Base-by-base conservation (phyloP, 2,113 vertebrate genomes). In the Zapornia atra region DNA sequence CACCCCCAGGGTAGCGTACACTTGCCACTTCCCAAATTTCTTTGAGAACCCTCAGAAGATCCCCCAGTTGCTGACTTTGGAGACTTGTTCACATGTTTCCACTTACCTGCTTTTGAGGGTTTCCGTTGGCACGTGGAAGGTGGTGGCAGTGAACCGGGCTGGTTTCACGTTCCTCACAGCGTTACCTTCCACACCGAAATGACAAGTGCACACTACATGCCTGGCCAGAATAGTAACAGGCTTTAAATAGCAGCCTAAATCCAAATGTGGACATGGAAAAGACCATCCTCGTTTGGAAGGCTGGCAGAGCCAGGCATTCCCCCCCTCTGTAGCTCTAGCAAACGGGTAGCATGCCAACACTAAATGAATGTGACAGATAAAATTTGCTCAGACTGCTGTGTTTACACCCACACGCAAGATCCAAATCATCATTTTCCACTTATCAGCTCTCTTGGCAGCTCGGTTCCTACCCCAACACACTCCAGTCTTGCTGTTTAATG, bases 371-470 rank as follows among this genome's bases (percentile, higher is more conserved):
- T 95, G 97, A 96, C 97, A 96, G 96, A 98, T 91, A 94, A 81
- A 89, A 95, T 94, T 96, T 92, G 96, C 65, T 95, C 94, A 42
- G 78, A 82, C 96, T 88, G 95, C 97, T 97, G 96, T 96, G 97
- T 96, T 97, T 94, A 95, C 96, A 92, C 96, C 97, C 97, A 94
- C 96, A 51, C 6, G 26, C 65, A 51, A 68, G 90, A 94, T 97
- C 97, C 96, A 95, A 79, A 92, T 85, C 89, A 36, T 85, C 92
- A 20, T 86, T 94, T 96, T 94, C 97, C 91, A 81, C 95, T 96
- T 94, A 83, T 56, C 10, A 18, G 86, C 91, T 96, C 94, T 90
- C 95, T 95, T 95, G 96, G 97, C 96, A 97, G 97, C 96, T 78
- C 33, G 4, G 66, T 90, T 82, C 66, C 94, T 70, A 42, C 65